A percentile compares a stretch with the other conserved stretches of the same genome.
These are phyloP conservation scores for Molossus molossus DNA, from an alignment of 2,797 vertebrate species.

Conservation along the genomic window DNA sequence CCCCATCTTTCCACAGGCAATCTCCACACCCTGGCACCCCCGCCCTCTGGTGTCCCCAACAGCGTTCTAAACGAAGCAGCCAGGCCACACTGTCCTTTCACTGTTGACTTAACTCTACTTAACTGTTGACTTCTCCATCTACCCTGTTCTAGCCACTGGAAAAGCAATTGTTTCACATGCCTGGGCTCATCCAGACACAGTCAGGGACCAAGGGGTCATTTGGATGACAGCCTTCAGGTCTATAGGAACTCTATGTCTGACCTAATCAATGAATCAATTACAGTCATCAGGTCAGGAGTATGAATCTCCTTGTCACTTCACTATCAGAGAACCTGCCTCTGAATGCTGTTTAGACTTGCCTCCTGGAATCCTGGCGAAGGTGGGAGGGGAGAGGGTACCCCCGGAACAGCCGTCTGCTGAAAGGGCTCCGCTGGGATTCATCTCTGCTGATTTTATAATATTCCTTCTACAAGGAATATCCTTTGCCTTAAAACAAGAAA, in stretches of 20 bases:
- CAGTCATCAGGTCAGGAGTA: not conserved
- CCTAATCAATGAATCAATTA: not conserved
- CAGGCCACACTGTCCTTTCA: not conserved
- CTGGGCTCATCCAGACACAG: not conserved
- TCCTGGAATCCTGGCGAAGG: not conserved
- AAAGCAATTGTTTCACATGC: not conserved
- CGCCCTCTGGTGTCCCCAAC: not conserved
- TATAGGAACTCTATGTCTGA: not conserved
- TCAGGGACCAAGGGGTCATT: not conserved
- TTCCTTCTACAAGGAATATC: not conserved
- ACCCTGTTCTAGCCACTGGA: not conserved
- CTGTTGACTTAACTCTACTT: not conserved
- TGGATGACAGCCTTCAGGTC: not conserved
- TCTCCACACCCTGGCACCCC: not conserved
- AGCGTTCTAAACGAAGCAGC: not conserved
- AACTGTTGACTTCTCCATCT: not conserved
- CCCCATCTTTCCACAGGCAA: not conserved
- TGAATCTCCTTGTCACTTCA: not conserved
- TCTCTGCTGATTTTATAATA: not conserved
- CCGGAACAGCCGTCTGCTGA: not conserved
- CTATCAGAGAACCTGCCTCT: not conserved
- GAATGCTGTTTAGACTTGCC: not conserved
- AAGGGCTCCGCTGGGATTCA: not conserved
- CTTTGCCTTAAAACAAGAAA: constrained; percentile 4
- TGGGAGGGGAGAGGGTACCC: not conserved